Percentiles rank a stretch among this genome's conserved stretches.
Evolutionary conservation across 2,888 invertebrate species (phyloP).

Genomic region (Drosophila parthenogenetica): DNA sequence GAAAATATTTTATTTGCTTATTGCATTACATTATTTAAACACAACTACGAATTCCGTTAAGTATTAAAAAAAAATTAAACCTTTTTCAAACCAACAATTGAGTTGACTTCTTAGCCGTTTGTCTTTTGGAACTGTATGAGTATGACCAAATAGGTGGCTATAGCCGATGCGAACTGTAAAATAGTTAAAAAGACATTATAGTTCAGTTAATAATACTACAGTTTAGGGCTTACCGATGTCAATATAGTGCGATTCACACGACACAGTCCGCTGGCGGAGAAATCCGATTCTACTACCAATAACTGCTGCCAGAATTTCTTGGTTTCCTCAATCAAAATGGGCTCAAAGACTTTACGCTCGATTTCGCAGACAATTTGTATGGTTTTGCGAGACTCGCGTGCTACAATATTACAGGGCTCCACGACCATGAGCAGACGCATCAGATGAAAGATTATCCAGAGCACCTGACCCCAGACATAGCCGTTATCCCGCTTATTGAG

Average conservation of each 20-base stretch:
- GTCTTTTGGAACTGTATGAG: conserved; percentile 86
- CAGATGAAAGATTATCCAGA: conserved; percentile 86
- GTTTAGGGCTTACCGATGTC: conserved; percentile 85
- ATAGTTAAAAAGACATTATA: neutral
- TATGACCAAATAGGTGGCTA: conserved; percentile 87
- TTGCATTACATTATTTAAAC: too few species aligned
- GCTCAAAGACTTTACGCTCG: conserved; percentile 79
- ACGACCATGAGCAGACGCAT: conserved; percentile 86
- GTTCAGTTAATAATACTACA: neutral
- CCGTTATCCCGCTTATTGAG: conserved; percentile 84
- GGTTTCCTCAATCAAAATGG: conserved; percentile 83
- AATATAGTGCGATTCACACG: conserved; percentile 86
- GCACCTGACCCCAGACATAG: conserved; percentile 85
- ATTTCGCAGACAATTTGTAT: conserved; percentile 86
- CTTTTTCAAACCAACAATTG: too few species aligned
- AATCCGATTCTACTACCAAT: conserved; percentile 82
- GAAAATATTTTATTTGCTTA: too few species aligned
- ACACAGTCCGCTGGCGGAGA: conserved; percentile 86
- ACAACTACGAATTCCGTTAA: too few species aligned
- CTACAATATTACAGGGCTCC: conserved; percentile 86
- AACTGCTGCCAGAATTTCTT: conserved; percentile 85
- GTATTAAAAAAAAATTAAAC: too few species aligned
- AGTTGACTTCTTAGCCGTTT: conserved; percentile 81
- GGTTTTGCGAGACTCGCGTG: conserved; percentile 85
- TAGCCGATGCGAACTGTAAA: conserved; percentile 86